These are phyloP conservation scores for Autographa gamma DNA, from an alignment of 2,888 invertebrate species.

Conservation along the genomic window DNA sequence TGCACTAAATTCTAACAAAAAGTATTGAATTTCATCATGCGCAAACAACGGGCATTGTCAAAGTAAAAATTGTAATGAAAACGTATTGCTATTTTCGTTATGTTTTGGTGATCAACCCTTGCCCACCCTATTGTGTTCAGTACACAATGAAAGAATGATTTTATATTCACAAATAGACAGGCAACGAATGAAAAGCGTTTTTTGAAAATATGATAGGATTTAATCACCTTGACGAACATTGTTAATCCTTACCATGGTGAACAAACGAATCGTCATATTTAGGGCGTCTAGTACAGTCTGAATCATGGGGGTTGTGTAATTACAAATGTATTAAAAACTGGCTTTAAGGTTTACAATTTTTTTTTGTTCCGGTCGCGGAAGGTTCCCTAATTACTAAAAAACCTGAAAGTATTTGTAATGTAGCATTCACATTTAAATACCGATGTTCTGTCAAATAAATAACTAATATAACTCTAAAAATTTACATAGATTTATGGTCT, in stretches of 20 bases:
- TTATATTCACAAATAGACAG: background rate
- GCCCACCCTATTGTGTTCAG: background rate
- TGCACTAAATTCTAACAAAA: background rate
- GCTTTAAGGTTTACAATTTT: too few relatives aligned
- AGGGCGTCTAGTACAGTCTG: background rate
- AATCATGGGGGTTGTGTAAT: background rate
- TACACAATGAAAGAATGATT: background rate
- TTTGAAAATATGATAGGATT: background rate
- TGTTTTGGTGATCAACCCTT: background rate
- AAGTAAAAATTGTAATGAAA: conserved; percentile 12
- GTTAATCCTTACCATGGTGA: background rate
- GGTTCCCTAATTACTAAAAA: too few relatives aligned
- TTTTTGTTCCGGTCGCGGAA: too few relatives aligned
- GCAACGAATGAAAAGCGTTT: background rate
- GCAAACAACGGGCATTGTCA: conserved; percentile 9
- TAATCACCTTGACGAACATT: background rate
- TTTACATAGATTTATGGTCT: too few relatives aligned
- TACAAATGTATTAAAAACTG: too few relatives aligned
- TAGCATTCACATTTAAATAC: too few relatives aligned
- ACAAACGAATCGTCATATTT: background rate
- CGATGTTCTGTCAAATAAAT: too few relatives aligned
- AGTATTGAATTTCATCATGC: background rate
- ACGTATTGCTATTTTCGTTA: conserved; percentile 1
- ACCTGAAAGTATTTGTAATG: too few relatives aligned
- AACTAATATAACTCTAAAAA: too few relatives aligned